Evolutionary conservation across 2,888 invertebrate genomes (phyloP).

Genomic region (Chesias legatella): DNA sequence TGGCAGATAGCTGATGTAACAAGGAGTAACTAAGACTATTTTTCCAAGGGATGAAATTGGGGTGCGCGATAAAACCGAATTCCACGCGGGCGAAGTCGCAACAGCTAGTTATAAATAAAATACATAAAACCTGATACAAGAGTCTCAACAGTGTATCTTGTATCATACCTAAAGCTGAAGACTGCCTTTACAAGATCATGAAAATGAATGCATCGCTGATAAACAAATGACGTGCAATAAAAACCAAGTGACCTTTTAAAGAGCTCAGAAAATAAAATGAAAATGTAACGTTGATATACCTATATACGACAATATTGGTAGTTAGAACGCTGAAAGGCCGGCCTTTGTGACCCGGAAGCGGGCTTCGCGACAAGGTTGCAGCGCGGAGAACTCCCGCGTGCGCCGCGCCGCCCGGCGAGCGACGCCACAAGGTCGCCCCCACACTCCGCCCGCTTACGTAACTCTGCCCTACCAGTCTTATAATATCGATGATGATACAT

Average conservation of each 20-base stretch:
- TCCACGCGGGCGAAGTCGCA: too few species aligned
- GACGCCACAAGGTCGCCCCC: slow-evolving; percentile 38
- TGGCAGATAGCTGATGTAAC: too few species aligned
- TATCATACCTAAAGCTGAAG: background rate
- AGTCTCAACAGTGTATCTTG: too few species aligned
- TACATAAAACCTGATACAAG: too few species aligned
- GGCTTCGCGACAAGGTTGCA: slow-evolving; percentile 68
- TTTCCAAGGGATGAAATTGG: background rate
- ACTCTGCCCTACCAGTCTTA: slow-evolving; percentile 49
- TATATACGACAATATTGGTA: slow-evolving; percentile 15
- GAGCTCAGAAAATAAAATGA: slow-evolving; percentile 13
- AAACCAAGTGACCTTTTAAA: slow-evolving; percentile 27
- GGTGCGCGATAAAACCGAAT: background rate
- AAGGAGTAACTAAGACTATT: too few species aligned
- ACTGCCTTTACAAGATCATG: background rate
- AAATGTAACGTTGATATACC: slow-evolving; percentile 16
- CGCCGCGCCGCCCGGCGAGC: slow-evolving; percentile 34
- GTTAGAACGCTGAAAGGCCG: slow-evolving; percentile 50
- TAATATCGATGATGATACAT: slow-evolving; percentile 34
- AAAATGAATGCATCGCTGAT: slow-evolving; percentile 8
- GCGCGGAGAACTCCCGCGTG: slow-evolving; percentile 37
- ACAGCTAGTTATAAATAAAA: too few species aligned
- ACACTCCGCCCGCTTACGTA: slow-evolving; percentile 57
- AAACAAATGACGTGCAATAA: slow-evolving; percentile 16
- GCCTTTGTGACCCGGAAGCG: slow-evolving; percentile 74